Base-by-base conservation (phyloP, 2,113 vertebrate species). In the Anguilla rostrata region DNA sequence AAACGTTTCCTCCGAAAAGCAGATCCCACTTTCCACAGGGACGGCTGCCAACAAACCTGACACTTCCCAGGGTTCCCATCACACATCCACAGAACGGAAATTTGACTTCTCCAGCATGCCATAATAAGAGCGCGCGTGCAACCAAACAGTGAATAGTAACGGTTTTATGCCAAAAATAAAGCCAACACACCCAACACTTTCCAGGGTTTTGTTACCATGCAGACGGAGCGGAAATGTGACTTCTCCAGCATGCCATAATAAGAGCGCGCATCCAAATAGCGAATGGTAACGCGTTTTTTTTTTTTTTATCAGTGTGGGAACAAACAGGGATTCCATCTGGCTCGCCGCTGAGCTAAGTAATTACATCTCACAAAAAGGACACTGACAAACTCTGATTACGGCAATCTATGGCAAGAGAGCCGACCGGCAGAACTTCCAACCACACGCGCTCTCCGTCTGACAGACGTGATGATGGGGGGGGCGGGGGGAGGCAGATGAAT, bases 281-380 rank as follows among this genome's bases (percentile, higher is more conserved):
- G n/a, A 75, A 75, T 75, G 11, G 34, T 75, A 75, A 7, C 5
- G 71, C 71, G 6, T 63, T 75, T 34, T 34, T n/a, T n/a, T n/a
- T n/a, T n/a, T 53, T 63, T 75, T 34, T 34, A 75, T 75, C 71
- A 75, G 71, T 34, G 71, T 75, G 79, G 20, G 22, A 81, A 81
- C 79, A 81, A 81, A 81, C 39, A 75, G 71, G 71, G 71, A 75
- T 34, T 75, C 71, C 71, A 75, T 75, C 71, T 75, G 71, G 71
- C n/a, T 34, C 34, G 9, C 71, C 12, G 71, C 71, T 75, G 71
- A 29, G 71, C 1, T 29, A 12, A 75, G 71, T 34, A 75, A 75
- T 75, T 75, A 75, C 71, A 20, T 41, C 39, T 3, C 14, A 15
- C 39, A 81, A 81, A 81, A 81, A 81, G 39, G 41, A 81, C 39